These are phyloP conservation scores for Oreonectes daqikongensis DNA, from an alignment of 2,797 vertebrate species.

Conservation along the genomic window DNA sequence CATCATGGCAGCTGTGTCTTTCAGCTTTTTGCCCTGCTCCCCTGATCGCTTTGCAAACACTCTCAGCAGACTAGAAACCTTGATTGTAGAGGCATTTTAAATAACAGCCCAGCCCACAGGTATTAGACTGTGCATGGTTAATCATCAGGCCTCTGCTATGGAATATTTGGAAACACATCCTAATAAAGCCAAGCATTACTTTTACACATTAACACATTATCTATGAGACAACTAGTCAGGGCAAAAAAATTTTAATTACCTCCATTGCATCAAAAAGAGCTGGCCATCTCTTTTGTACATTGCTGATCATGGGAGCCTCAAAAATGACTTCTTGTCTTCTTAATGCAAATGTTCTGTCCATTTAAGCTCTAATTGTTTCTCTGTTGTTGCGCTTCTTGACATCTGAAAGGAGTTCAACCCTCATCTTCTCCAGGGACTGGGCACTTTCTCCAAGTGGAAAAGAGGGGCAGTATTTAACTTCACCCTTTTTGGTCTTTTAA, in stretches of 20 bases:
- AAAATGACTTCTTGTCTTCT: constrained; percentile 38
- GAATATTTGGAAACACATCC: too few relatives aligned
- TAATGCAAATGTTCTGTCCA: constrained; percentile 45
- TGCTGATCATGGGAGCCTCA: constrained; percentile 12
- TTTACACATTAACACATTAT: too few relatives aligned
- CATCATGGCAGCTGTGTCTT: not conserved
- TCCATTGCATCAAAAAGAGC: constrained; percentile 3
- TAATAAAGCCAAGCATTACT: not conserved
- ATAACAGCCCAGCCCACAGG: not conserved
- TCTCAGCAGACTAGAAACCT: constrained; percentile 17
- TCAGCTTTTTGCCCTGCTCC: constrained; percentile 15
- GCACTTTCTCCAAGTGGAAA: constrained; percentile 46
- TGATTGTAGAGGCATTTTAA: constrained; percentile 21
- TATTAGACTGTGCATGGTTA: too few relatives aligned
- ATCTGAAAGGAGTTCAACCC: constrained; percentile 56
- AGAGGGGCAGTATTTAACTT: constrained; percentile 49
- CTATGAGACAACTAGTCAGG: too few relatives aligned
- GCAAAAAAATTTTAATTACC: not conserved
- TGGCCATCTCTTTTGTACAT: constrained; percentile 17
- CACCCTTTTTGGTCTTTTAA: constrained; percentile 54
- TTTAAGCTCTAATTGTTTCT: constrained; percentile 45
- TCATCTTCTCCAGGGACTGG: constrained; percentile 54
- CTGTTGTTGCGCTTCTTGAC: constrained; percentile 52
- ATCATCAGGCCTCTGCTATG: too few relatives aligned
- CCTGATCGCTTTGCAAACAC: constrained; percentile 24